These are phyloP conservation scores for Thymallus thymallus DNA, from an alignment of 2,113 vertebrate genomes.

Conservation along the genomic window DNA sequence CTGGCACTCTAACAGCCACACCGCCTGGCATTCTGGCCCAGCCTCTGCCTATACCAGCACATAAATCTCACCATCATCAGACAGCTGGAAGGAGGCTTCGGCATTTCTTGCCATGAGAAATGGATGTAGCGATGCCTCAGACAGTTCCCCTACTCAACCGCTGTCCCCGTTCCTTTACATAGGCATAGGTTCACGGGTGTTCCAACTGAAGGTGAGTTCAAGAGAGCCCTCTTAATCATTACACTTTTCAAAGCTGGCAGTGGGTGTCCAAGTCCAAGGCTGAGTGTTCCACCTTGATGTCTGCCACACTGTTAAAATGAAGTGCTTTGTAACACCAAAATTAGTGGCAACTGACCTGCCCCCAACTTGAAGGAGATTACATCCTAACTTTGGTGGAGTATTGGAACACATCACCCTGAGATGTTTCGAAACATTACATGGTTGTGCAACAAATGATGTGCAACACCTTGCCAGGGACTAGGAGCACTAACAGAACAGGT, in stretches of 20 bases:
- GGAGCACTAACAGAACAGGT: too few relatives aligned
- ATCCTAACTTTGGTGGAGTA: too few relatives aligned
- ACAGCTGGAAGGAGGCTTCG: slow-evolving; percentile 75
- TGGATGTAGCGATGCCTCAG: slow-evolving; percentile 53
- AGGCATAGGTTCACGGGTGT: slow-evolving; percentile 65
- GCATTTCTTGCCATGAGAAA: slow-evolving; percentile 62
- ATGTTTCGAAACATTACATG: too few relatives aligned
- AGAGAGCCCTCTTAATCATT: slow-evolving; percentile 7
- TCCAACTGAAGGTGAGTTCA: slow-evolving; percentile 37
- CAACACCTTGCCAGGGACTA: too few relatives aligned
- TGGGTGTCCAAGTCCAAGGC: slow-evolving; percentile 8
- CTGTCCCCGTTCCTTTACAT: slow-evolving; percentile 51
- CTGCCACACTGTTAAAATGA: slow-evolving; percentile 16
- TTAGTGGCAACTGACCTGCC: too few relatives aligned
- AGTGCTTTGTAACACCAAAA: too few relatives aligned
- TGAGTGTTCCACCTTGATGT: not conserved
- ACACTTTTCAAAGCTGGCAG: slow-evolving; percentile 36
- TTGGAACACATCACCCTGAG: too few relatives aligned
- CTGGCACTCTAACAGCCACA: slow-evolving; percentile 64
- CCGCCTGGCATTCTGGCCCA: slow-evolving; percentile 71
- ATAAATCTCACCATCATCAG: slow-evolving; percentile 83
- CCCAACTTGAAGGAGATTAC: too few relatives aligned
- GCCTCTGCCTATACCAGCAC: slow-evolving; percentile 71
- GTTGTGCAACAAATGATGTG: too few relatives aligned
- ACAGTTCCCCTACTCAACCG: slow-evolving; percentile 59